A percentile compares a stretch with the other conserved stretches of the same genome.
These are phyloP conservation scores for Eilema depressum DNA, from an alignment of 2,888 invertebrate genomes.

Conservation along the genomic window DNA sequence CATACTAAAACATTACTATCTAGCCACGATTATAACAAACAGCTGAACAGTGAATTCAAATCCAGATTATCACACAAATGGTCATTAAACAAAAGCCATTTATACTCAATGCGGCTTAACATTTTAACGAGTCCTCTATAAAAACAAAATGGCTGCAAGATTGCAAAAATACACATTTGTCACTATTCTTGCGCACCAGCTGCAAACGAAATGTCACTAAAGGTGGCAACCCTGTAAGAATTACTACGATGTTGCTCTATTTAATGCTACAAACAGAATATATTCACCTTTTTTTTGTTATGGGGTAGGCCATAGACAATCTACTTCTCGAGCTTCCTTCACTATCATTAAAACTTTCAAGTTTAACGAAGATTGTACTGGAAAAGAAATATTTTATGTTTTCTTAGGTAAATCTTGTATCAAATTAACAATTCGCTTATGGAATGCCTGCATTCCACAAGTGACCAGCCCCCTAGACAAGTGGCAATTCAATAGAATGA, in stretches of 20 bases:
- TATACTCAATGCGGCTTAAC: slow-evolving; percentile 14
- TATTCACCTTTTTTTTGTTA: no score
- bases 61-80: slow-evolving; percentile 23
- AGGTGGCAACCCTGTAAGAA: background rate
- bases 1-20: no score
- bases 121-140: background rate
- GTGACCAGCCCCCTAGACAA: no score
- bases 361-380: no score
- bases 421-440: background rate
- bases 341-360: no score
- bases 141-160: slow-evolving; percentile 16
- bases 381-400: no score
- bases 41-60: slow-evolving; percentile 16
- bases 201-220: slow-evolving; percentile 21
- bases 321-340: no score
- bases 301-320: no score
- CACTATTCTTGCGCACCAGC: slow-evolving; percentile 8
- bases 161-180: slow-evolving; percentile 10
- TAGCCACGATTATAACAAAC: background rate
- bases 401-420: background rate
- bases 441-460: background rate
- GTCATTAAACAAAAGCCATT: slow-evolving; percentile 14
- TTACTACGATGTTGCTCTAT: no score
- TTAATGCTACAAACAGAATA: no score
- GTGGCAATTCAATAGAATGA: no score